Conservation (phyloP, 2,888 invertebrate species). For the Chymomyza caudatula region DNA sequence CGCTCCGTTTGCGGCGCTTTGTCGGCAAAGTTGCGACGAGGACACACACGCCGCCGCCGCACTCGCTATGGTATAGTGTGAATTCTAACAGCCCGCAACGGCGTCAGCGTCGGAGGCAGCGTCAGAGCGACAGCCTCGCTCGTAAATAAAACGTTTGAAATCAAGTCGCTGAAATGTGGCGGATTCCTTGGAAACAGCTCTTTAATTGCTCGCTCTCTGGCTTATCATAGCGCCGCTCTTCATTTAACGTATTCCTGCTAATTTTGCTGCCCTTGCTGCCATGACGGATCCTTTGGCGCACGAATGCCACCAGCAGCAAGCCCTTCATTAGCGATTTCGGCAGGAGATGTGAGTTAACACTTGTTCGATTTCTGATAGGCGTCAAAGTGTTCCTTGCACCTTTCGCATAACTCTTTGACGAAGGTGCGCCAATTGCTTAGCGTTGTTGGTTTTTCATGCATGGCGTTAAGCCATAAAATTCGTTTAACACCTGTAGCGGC, state of each 20-base stretch:
- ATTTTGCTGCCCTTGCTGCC: conserved; percentile 42
- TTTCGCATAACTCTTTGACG: neutral
- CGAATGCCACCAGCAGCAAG: neutral
- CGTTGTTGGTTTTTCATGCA: conserved; percentile 6
- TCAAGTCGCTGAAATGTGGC: conserved; percentile 58
- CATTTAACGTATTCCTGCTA: conserved; percentile 66
- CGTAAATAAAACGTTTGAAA: conserved; percentile 60
- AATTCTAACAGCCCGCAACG: conserved; percentile 67
- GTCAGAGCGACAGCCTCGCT: conserved; percentile 12
- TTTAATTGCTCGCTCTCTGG: conserved; percentile 43
- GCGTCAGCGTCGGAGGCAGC: conserved; percentile 3
- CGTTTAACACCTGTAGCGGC: conserved; percentile 53
- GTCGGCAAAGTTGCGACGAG: conserved; percentile 53
- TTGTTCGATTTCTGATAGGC: conserved; percentile 26
- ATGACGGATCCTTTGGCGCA: conserved; percentile 59
- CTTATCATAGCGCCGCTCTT: conserved; percentile 42
- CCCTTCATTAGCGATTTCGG: neutral
- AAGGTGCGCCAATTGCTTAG: too few species aligned
- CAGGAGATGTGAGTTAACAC: conserved; percentile 4
- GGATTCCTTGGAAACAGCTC: conserved; percentile 52
- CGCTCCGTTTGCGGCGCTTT: conserved; percentile 54
- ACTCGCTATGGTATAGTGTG: conserved; percentile 52
- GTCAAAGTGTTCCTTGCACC: neutral
- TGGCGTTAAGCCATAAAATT: conserved; percentile 70
- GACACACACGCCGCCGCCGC: conserved; percentile 33